Evolutionary conservation across 2,113 vertebrate species (phyloP), one percentile per base, ranked within the genome.

Genomic region (Isurus oxyrinchus): DNA sequence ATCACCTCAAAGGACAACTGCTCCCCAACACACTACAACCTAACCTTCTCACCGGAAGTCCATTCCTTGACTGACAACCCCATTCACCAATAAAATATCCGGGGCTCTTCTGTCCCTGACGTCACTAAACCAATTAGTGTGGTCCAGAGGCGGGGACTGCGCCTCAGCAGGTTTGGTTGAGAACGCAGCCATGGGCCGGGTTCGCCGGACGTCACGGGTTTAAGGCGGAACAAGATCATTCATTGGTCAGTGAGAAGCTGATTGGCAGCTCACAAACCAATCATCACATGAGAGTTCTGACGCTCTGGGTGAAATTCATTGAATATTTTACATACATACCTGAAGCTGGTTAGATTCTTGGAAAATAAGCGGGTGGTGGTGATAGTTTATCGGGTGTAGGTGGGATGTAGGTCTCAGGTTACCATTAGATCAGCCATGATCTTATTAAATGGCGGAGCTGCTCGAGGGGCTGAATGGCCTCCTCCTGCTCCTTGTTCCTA

Each of bases 1-100:
- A 63, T 94, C 31, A 19, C 90, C 90, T 61, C 61, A 94, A 35
- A 94, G 90, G 90, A 94, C 90, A 63, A 93, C 35, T 93, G 5
- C 94, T 3, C 49, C 53, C 87, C 87, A 0, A 1, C 23, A 8
- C 49, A 13, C 40, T 8, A 7, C 40, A 27, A 53, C 40, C 44
- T 0, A 53, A 95, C 94, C 66, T 31, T 40, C 94, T 95, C 40
- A 5, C 94, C 94, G 94, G 94, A 95, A 31, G 25, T 5, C 40
- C 61, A 0, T 11, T 4, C 8, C 7, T 40, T 13, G 94, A 69
- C 66, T 27, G 94, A 95, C 66, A 44, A 40, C 63, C 40, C 63
- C 8, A 7, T 31, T 11, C 19, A 0, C 94, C 94, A 95, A 69
- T 95, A 19, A 3, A 1, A n/a, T 19, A 19, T 19, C 88, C 27